Evolutionary conservation across 2,113 vertebrate genomes (phyloP).

Genomic region (Nothoprocta pentlandii): DNA sequence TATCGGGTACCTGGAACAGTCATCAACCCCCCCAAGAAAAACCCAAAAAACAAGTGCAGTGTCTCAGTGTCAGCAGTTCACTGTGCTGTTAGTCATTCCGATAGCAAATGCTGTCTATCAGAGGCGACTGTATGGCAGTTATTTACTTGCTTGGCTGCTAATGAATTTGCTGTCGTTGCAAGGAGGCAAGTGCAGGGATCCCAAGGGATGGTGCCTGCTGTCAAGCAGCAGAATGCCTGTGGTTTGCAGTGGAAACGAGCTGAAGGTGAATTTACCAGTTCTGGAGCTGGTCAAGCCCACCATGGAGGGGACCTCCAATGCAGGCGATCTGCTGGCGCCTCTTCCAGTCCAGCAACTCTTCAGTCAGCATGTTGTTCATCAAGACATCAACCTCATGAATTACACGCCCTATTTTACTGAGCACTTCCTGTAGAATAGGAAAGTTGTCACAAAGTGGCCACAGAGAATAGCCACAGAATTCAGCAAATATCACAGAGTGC

Average conservation of each 20-base stretch:
- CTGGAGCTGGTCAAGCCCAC: constrained; percentile 93
- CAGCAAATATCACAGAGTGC: not conserved
- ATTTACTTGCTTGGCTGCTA: not conserved
- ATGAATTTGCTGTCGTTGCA: not conserved
- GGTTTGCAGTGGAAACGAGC: constrained; percentile 71
- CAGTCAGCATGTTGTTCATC: constrained; percentile 86
- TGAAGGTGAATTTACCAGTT: constrained; percentile 85
- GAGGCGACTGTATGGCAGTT: not conserved
- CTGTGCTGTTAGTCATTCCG: not conserved
- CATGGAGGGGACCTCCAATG: constrained; percentile 92
- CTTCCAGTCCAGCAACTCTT: constrained; percentile 94
- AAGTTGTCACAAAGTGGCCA: not conserved
- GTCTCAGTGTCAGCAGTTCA: not conserved
- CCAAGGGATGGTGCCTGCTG: constrained; percentile 7
- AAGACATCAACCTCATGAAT: constrained; percentile 90
- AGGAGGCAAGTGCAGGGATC: not conserved
- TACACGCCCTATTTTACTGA: constrained; percentile 90
- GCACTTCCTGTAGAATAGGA: constrained; percentile 83
- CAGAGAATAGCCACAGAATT: not conserved
- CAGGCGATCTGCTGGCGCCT: constrained; percentile 92
- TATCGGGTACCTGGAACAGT: not conserved
- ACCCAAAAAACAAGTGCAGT: not conserved
- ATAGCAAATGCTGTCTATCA: not conserved
- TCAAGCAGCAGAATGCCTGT: constrained; percentile 69
- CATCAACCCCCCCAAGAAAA: not conserved